A percentile compares a stretch with the other conserved stretches of the same genome.
Evolutionary conservation across 2,113 vertebrate species (phyloP).

Genomic region (Falcunculus frontatus): DNA sequence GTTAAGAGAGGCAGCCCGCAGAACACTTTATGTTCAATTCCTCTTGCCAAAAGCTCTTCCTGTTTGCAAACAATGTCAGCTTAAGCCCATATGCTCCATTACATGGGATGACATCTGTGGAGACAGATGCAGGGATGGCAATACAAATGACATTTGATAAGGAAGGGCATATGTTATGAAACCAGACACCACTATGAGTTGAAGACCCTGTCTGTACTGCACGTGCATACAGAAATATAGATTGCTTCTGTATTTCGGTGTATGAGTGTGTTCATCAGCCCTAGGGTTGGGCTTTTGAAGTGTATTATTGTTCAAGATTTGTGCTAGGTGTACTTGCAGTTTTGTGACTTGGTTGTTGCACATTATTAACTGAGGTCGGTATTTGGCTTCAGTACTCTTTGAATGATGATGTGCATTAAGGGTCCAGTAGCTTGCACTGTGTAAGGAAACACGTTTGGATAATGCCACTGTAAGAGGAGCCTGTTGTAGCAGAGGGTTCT

Average conservation of each 20-base stretch:
- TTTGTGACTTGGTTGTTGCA: background rate
- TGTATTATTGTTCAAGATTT: background rate
- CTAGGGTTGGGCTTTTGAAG: background rate
- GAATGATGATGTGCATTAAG: background rate
- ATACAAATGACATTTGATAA: slow-evolving; percentile 63
- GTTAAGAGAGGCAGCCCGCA: slow-evolving; percentile 29
- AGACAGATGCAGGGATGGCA: slow-evolving; percentile 58
- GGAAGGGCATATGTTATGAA: slow-evolving; percentile 63
- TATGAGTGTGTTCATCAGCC: background rate
- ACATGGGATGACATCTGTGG: slow-evolving; percentile 61
- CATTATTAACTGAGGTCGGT: background rate
- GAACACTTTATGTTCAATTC: slow-evolving; percentile 33
- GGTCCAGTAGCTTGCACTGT: accelerated
- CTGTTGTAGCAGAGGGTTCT: background rate
- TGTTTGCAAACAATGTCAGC: slow-evolving; percentile 63
- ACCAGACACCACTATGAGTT: slow-evolving; percentile 11
- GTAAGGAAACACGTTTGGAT: background rate
- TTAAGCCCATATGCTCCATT: slow-evolving; percentile 65
- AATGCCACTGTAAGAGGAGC: background rate
- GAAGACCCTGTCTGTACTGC: background rate
- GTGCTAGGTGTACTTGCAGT: background rate
- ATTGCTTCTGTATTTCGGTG: background rate
- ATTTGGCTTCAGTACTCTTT: background rate
- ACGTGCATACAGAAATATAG: background rate
- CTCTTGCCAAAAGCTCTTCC: slow-evolving; percentile 57